These are phyloP conservation scores for Venustaconcha ellipsiformis DNA, from an alignment of 1,140 invertebrate genomes.

Conservation along the genomic window DNA sequence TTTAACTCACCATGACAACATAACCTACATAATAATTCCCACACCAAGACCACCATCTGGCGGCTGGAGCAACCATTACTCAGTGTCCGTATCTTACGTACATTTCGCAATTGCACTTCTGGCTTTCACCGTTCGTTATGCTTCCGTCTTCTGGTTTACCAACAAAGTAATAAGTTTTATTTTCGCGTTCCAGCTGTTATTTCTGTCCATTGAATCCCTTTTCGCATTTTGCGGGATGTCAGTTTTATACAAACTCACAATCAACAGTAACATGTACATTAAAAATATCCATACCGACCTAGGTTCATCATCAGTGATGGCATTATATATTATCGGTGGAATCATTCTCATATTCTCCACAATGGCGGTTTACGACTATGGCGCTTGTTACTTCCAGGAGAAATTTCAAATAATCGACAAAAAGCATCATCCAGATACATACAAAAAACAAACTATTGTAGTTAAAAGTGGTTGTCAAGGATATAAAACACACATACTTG, in stretches of 20 bases:
- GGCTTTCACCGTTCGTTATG: constrained; percentile 47
- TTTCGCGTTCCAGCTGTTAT: constrained; percentile 53
- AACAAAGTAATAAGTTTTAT: constrained; percentile 50
- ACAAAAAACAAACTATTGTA: constrained; percentile 42
- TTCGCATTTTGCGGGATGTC: constrained; percentile 49
- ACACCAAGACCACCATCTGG: constrained; percentile 29
- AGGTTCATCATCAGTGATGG: constrained; percentile 25
- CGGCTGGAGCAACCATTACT: constrained; percentile 29
- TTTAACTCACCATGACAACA: constrained; percentile 36
- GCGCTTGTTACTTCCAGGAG: constrained; percentile 49
- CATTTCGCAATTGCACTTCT: constrained; percentile 54
- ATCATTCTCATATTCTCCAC: constrained; percentile 48
- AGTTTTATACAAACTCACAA: constrained; percentile 49
- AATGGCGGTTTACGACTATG: constrained; percentile 56
- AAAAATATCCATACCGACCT: constrained; percentile 40
- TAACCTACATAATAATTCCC: constrained; percentile 32
- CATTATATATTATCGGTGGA: constrained; percentile 46
- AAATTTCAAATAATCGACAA: constrained; percentile 51
- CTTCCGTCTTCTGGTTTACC: constrained; percentile 62
- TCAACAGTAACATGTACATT: constrained; percentile 38
- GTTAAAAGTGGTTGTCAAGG: constrained; percentile 50
- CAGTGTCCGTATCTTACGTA: constrained; percentile 48
- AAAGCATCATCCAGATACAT: constrained; percentile 39
- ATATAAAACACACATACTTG: constrained; percentile 52
- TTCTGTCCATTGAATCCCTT: constrained; percentile 39